Percentiles rank a stretch among this genome's conserved stretches.
Conservation (phyloP, 2,888 invertebrate species). For the Timema podura region DNA sequence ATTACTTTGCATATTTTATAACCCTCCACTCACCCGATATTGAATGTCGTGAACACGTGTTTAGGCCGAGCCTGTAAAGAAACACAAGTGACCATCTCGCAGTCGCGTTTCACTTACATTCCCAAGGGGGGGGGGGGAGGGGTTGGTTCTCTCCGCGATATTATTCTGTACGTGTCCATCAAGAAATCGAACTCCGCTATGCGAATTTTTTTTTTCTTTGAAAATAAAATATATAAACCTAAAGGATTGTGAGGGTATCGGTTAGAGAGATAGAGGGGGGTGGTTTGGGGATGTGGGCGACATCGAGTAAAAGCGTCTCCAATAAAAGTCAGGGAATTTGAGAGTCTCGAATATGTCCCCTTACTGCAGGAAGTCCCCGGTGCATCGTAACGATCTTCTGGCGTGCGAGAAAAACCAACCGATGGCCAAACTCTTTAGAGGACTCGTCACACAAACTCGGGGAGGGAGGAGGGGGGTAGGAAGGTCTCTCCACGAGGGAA, state of each 20-base stretch:
- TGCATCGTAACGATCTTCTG: constrained; percentile 7
- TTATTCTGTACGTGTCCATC: constrained; percentile 28
- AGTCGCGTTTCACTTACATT: constrained; percentile 16
- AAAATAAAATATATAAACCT: too few species aligned
- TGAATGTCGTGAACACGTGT: too few species aligned
- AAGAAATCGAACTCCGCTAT: constrained; percentile 22
- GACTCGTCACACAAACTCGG: too few species aligned
- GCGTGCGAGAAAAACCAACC: too few species aligned
- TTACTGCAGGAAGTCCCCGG: constrained; percentile 13
- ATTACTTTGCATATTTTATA: neutral
- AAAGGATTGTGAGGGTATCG: neutral
- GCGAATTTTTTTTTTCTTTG: too few species aligned
- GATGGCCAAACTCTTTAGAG: too few species aligned
- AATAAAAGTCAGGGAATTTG: constrained; percentile 26
- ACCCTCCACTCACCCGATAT: too few species aligned
- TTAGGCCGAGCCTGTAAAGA: too few species aligned
- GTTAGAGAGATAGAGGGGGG: too few species aligned
- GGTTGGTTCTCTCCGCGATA: constrained; percentile 17
- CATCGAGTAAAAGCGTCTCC: neutral
- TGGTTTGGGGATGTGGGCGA: neutral
- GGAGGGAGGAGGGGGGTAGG: neutral
- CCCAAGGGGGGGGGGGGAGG: constrained; percentile 12
- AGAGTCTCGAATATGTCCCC: constrained; percentile 20
- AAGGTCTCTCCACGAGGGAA: constrained; percentile 20
- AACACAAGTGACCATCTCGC: constrained; percentile 18